phyloP scores from a whole-genome alignment of 1,140 invertebrate species.

The Trichonephila inaurata region DNA sequence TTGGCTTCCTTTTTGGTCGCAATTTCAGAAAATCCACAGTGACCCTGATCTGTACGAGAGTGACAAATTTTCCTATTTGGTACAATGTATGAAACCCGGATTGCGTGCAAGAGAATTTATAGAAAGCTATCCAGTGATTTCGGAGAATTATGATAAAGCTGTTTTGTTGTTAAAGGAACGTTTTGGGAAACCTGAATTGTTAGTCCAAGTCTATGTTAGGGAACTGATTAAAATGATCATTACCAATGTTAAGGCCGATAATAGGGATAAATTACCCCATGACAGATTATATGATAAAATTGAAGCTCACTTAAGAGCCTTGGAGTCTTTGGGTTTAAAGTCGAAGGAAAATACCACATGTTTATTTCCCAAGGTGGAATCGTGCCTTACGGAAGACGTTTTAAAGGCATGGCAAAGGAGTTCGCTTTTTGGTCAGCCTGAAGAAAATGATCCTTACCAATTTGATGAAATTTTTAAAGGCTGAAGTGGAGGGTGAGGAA shows the following conservation, averaged over 20 bases:
- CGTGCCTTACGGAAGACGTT: slow-evolving; percentile 16
- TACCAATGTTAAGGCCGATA: not conserved
- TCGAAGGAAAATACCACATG: not conserved
- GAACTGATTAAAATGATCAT: slow-evolving; percentile 26
- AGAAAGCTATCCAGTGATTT: too few relatives aligned
- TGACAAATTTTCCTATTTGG: slow-evolving; percentile 39
- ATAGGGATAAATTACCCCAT: not conserved
- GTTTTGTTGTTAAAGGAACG: not conserved
- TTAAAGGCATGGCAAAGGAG: not conserved
- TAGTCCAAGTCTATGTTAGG: slow-evolving; percentile 24
- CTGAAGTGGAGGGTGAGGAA: too few relatives aligned
- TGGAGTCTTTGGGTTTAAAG: slow-evolving; percentile 78
- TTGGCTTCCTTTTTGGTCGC: slow-evolving; percentile 24
- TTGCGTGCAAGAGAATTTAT: not conserved
- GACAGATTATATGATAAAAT: slow-evolving; percentile 77
- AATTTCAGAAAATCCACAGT: slow-evolving; percentile 46
- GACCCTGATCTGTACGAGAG: slow-evolving; percentile 4
- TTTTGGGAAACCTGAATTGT: not conserved
- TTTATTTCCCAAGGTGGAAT: slow-evolving; percentile 41
- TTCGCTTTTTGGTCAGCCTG: too few relatives aligned
- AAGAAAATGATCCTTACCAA: too few relatives aligned
- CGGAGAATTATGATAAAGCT: too few relatives aligned
- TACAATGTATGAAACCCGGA: not conserved
- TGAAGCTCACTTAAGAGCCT: slow-evolving; percentile 59
- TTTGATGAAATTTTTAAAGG: too few relatives aligned